Base-by-base conservation (phyloP, 1,140 invertebrate genomes). In the Choristoneura fumiferana region DNA sequence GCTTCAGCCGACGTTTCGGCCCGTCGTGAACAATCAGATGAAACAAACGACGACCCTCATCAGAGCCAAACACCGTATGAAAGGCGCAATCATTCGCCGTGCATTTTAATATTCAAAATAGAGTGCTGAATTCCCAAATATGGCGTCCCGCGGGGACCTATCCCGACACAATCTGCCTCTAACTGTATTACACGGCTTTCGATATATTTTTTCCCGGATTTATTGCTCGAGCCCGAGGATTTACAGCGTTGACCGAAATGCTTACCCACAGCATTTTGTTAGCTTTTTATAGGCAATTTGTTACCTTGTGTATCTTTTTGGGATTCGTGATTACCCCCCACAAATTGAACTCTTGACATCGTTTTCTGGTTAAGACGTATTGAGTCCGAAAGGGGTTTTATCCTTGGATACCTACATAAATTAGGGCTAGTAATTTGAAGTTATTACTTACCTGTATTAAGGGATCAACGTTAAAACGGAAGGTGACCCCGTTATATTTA, bases 241-340 rank as follows among this genome's bases (percentile, higher is more conserved):
- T 84, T 82, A 82, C 81, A 82, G 73, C 78, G 79, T 77, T 76
- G 81, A 79, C 76, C 81, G 73, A 73, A 79, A 82, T 78, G 72
- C 74, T 78, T 79, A 82, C 78, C 79, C 76, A 73, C 68, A 74
- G 62, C 72, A 76, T 81, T 84, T 81, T 78, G 79, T 81, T 82
- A 81, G 76, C 74, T 81, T 84, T 84, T 84, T 84, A 84, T 82
- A 78, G 81, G 69, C 78, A 82, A 77, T 84, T 84, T 78, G 73
- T 79, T 81, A 80, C 77, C 76, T 77, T 73, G 70, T 81, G 71
- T 84, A 77, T 84, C 74, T 81, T 71, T 76, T 72, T 68, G 64
- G 67, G 64, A 75, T 73, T 65, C 65, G 69, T 72, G 67, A 72
- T 80, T 71, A 69, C 60, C 58, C 43, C 60, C 63, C 67, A 58